A percentile compares a stretch with the other conserved stretches of the same genome.
phyloP scores from a whole-genome alignment of 2,113 vertebrate genomes.

The Pseudopipra pipra region DNA sequence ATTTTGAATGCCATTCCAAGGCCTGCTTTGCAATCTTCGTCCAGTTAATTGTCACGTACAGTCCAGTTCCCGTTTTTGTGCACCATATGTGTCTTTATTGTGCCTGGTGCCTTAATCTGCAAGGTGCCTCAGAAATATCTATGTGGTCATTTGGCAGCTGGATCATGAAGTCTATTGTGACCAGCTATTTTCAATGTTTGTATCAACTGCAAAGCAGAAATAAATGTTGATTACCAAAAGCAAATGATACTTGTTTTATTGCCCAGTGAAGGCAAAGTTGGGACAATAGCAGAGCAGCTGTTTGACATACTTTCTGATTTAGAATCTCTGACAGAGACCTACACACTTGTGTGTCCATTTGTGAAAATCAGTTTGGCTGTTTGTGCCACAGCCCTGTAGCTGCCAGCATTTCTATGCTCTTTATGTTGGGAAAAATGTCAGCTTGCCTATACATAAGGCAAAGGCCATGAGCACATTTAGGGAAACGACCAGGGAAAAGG shows the following conservation, averaged over 20 bases:
- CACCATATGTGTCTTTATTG: not conserved
- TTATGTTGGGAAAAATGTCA: not conserved
- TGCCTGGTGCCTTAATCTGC: not conserved
- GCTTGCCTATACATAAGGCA: not conserved
- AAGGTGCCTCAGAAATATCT: not conserved
- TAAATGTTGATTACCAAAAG: slow-evolving; percentile 11
- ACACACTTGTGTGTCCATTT: not conserved
- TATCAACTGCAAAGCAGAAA: slow-evolving; percentile 1
- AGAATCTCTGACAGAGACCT: not conserved
- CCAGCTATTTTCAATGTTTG: not conserved
- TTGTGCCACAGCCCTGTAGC: not conserved
- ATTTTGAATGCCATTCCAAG: not conserved
- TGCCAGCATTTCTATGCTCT: not conserved
- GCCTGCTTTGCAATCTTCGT: not conserved
- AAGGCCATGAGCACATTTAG: not conserved
- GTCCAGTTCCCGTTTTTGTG: not conserved
- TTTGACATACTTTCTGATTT: slow-evolving; percentile 6
- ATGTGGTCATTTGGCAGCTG: not conserved
- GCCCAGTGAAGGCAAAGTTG: not conserved
- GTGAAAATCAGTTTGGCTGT: not conserved
- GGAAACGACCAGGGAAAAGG: not conserved
- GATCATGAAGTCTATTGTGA: not conserved
- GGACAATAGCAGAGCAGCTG: slow-evolving; percentile 5
- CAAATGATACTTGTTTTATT: not conserved
- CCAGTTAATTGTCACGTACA: not conserved